These are phyloP conservation scores for Sebastes flavidus DNA, from an alignment of 2,797 vertebrate species.

Conservation along the genomic window DNA sequence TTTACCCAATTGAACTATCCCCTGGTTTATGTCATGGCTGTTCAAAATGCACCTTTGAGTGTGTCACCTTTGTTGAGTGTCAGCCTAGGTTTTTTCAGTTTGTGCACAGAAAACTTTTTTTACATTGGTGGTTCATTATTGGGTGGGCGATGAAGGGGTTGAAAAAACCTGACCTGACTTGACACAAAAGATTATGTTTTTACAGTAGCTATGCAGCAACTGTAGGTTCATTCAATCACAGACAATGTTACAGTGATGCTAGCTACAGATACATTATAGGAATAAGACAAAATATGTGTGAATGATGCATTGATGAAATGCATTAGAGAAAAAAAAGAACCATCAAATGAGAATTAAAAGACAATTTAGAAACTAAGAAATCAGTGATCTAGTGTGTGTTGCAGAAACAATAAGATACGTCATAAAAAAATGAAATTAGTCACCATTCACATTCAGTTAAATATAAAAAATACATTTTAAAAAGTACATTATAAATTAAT, in stretches of 20 bases:
- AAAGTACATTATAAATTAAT: not conserved
- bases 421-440: too few species aligned
- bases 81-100: not conserved
- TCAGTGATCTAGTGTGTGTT: not conserved
- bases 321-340: not conserved
- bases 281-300: not conserved
- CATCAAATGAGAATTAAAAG: not conserved
- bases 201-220: not conserved
- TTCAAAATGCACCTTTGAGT: not conserved
- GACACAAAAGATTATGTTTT: not conserved
- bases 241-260: too few species aligned
- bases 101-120: not conserved
- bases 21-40: not conserved
- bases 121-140: not conserved
- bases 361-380: not conserved
- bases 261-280: not conserved
- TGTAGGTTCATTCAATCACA: not conserved
- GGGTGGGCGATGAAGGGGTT: not conserved
- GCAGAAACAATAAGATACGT: not conserved
- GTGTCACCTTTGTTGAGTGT: not conserved
- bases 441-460: not conserved
- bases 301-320: not conserved
- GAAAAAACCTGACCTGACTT: not conserved
- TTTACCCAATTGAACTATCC: not conserved
- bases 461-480: not conserved